phyloP scores from a whole-genome alignment of 2,797 vertebrate genomes.

The Rhynchotus rufescens region DNA sequence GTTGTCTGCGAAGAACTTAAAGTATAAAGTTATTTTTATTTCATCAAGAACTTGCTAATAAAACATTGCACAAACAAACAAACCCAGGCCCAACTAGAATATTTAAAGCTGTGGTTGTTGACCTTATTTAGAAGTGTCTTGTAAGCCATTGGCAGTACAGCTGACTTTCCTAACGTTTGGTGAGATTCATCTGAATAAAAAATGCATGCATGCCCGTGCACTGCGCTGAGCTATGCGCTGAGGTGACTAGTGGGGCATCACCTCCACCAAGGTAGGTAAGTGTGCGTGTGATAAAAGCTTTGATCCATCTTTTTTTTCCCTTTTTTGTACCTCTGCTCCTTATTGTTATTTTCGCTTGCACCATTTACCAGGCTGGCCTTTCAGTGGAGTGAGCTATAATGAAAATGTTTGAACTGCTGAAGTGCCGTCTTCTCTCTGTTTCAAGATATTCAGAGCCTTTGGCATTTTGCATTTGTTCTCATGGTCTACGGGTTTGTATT shows the following conservation, averaged over 20 bases:
- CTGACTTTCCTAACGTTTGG: not conserved
- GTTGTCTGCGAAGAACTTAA: not conserved
- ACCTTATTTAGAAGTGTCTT: constrained; percentile 13
- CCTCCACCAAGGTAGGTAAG: not conserved
- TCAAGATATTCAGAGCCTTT: not conserved
- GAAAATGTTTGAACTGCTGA: not conserved
- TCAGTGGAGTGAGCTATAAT: not conserved
- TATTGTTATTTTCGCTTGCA: not conserved
- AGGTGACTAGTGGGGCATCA: not conserved
- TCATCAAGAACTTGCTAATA: not conserved
- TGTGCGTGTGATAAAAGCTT: constrained; percentile 1
- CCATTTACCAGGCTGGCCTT: not conserved
- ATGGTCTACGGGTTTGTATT: not conserved
- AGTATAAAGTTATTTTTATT: not conserved
- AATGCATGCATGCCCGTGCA: not conserved
- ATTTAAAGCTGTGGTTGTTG: not conserved
- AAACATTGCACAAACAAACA: constrained; percentile 9
- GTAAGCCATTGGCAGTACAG: not conserved
- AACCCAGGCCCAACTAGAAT: not conserved
- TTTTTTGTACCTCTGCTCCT: not conserved
- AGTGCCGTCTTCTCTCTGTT: not conserved
- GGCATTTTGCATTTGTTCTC: not conserved
- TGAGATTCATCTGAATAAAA: constrained; percentile 4
- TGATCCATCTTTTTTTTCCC: not conserved
- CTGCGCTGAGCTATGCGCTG: not conserved